Evolutionary conservation across 2,888 invertebrate species (phyloP).

Genomic region (Nasonovia ribisnigri): DNA sequence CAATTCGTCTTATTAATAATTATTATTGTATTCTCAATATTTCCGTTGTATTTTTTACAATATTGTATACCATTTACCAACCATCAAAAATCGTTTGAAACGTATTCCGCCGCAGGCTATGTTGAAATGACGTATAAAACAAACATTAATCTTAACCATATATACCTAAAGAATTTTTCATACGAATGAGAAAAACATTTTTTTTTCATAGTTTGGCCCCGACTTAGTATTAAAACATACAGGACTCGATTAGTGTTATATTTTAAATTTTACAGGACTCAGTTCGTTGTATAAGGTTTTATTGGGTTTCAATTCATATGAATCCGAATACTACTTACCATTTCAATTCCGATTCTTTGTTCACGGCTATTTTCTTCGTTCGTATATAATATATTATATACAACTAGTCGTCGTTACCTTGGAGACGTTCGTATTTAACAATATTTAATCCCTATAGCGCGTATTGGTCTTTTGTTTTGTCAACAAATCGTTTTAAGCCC

Average conservation of each 20-base stretch:
- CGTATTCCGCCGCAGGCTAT: neutral
- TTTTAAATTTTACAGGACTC: neutral
- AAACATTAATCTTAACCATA: too few relatives aligned
- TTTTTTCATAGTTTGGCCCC: neutral
- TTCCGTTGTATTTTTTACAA: neutral
- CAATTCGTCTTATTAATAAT: neutral
- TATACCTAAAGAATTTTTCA: neutral
- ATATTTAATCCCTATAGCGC: neutral
- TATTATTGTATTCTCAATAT: neutral
- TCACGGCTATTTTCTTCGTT: neutral
- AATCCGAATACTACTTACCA: neutral
- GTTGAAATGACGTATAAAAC: neutral
- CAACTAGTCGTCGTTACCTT: neutral
- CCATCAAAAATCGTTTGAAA: neutral
- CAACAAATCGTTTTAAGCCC: slow-evolving; percentile 4
- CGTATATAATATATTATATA: neutral
- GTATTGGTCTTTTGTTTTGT: neutral
- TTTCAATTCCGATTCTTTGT: neutral
- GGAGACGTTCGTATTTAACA: slow-evolving; percentile 11
- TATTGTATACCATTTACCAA: neutral
- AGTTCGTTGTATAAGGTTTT: neutral
- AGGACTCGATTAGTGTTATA: neutral
- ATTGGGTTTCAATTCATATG: neutral
- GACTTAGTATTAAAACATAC: neutral
- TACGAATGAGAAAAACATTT: neutral